phyloP scores from a whole-genome alignment of 2,888 invertebrate genomes.

The Scaptomyza parva region DNA sequence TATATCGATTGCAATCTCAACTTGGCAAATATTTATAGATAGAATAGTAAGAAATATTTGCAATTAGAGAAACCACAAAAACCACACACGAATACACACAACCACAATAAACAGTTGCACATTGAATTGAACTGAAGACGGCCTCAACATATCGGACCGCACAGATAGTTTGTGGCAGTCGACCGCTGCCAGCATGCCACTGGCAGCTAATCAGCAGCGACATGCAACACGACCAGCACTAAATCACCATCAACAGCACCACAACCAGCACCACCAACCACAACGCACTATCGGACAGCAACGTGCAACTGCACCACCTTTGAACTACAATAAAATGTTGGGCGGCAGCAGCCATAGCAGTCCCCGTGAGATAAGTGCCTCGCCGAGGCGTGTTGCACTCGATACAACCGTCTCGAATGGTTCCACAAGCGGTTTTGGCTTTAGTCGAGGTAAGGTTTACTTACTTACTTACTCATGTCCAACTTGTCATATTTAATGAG shows the following conservation, averaged over 20 bases:
- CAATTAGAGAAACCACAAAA: slow-evolving; percentile 1
- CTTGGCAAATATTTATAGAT: slow-evolving; percentile 28
- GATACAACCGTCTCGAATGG: slow-evolving; percentile 83
- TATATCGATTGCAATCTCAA: slow-evolving; percentile 11
- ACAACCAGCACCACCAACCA: slow-evolving; percentile 33
- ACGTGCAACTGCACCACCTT: slow-evolving; percentile 32
- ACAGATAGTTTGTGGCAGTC: slow-evolving; percentile 83
- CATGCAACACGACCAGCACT: slow-evolving; percentile 67
- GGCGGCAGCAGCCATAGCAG: slow-evolving; percentile 72
- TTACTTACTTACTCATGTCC: too few species aligned
- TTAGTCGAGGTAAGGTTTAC: slow-evolving; percentile 83
- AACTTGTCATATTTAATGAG: not conserved
- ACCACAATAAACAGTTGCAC: slow-evolving; percentile 5
- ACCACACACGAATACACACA: not conserved
- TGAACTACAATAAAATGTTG: slow-evolving; percentile 62
- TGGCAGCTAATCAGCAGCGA: slow-evolving; percentile 46
- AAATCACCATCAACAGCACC: slow-evolving; percentile 58
- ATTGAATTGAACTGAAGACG: slow-evolving; percentile 40
- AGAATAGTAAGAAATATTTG: not conserved
- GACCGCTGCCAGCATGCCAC: slow-evolving; percentile 75
- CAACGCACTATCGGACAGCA: slow-evolving; percentile 44
- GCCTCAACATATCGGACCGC: slow-evolving; percentile 82
- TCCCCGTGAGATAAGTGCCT: slow-evolving; percentile 75
- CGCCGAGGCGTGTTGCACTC: slow-evolving; percentile 77
- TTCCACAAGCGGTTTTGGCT: slow-evolving; percentile 82